phyloP scores from a whole-genome alignment of 2,888 invertebrate genomes.

The Erebia aethiops region DNA sequence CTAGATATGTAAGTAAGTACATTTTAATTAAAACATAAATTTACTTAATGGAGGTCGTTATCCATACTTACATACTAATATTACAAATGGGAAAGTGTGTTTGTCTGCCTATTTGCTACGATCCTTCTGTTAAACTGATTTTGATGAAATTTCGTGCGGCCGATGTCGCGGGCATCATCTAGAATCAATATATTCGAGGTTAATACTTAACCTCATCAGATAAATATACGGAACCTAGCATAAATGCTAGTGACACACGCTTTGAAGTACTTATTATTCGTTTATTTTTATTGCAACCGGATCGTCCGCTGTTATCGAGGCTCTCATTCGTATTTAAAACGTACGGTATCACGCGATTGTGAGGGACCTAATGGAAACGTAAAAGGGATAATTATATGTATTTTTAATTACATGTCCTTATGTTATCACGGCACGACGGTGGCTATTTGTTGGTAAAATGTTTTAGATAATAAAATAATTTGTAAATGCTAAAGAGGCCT shows the following conservation, averaged over 20 bases:
- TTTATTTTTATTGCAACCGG: conserved; percentile 29
- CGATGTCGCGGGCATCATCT: too few relatives aligned
- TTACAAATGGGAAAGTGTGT: too few relatives aligned
- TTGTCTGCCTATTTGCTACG: too few relatives aligned
- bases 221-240: conserved; percentile 5
- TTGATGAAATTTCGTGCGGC: too few relatives aligned
- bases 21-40: too few relatives aligned
- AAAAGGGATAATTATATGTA: conserved; percentile 32
- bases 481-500: conserved; percentile 11
- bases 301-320: conserved; percentile 21
- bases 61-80: too few relatives aligned
- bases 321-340: conserved; percentile 35
- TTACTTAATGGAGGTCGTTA: too few relatives aligned
- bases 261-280: conserved; percentile 16
- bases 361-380: conserved; percentile 33
- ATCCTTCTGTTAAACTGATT: too few relatives aligned
- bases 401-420: conserved; percentile 27
- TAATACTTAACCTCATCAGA: not conserved
- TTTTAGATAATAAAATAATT: conserved; percentile 19
- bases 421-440: conserved; percentile 11
- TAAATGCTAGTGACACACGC: not conserved
- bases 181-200: too few relatives aligned
- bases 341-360: conserved; percentile 38
- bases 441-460: conserved; percentile 22
- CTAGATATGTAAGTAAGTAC: too few relatives aligned